Evolutionary conservation across 2,113 vertebrate genomes (phyloP), one percentile per base, ranked within the genome.

Genomic region (Phalacrocorax brasilianus): DNA sequence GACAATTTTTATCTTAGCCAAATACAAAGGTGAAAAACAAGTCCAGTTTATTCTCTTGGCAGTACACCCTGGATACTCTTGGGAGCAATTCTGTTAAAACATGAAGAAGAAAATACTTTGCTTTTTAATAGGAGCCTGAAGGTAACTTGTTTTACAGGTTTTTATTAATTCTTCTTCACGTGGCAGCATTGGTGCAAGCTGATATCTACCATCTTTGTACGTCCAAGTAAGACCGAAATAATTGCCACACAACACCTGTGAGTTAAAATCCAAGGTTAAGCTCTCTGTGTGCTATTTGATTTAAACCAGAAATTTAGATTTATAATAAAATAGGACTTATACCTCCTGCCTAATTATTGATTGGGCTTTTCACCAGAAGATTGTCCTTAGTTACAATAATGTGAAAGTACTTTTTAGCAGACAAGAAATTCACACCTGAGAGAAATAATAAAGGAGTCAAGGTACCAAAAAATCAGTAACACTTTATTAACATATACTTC

Each of bases 401-500:
- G 33, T 79, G 40, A 72, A 71, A 87, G 26, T 58, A 72, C 42
- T 30, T 86, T 77, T 35, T 59, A 92, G 47, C 28, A 71, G 42
- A 53, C n/a, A 88, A 93, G 56, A 88, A 76, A 44, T 27, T 59
- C 56, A 77, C 56, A 97, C 40, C 47, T 40, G 21, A 96, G 65
- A 89, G 67, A 97, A 97, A 96, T 33, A 97, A 97, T 6, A 66
- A 84, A 74, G 90, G 96, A 98, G 92, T 49, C 98, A 84, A 91
- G 94, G 76, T 82, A 92, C 53, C 6, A 91, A 84, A 94, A 89
- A 95, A 70, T 40, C 81, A 88, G 19, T 61, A 17, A 35, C 40
- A 11, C 87, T 98, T 98, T 98, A 98, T 98, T 98, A 94, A 86
- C 67, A 76, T 80, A 91, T 28, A 58, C 49, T 91, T 96, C 84